Conservation (phyloP, 2,113 vertebrate genomes). For the Ptilonorhynchus violaceus region DNA sequence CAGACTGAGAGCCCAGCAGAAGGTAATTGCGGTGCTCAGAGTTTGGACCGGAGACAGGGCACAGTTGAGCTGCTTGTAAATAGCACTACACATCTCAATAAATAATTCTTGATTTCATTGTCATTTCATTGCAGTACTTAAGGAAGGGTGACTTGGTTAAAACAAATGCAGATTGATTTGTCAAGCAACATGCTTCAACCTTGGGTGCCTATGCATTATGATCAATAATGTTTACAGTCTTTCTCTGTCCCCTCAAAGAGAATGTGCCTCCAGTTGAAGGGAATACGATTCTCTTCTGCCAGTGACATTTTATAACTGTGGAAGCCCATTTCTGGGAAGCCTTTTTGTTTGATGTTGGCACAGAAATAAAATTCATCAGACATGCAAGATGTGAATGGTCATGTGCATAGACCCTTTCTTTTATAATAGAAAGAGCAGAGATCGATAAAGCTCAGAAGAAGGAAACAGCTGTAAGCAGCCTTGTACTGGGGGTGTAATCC, state of each 20-base stretch:
- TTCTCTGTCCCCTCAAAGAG: conserved; percentile 21
- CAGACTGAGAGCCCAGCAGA: background rate
- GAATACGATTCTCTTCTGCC: background rate
- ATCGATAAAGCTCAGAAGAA: conserved; percentile 81
- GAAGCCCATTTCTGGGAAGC: background rate
- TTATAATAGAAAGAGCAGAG: conserved; percentile 77
- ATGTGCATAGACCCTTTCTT: conserved; percentile 79
- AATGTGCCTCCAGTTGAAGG: conserved; percentile 9
- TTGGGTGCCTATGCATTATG: conserved; percentile 56
- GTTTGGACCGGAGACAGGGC: background rate
- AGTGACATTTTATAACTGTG: background rate
- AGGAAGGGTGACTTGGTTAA: conserved; percentile 55
- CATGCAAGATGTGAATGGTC: conserved; percentile 83
- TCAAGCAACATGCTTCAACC: conserved; percentile 51
- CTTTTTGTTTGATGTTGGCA: background rate
- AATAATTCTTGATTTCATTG: conserved; percentile 63
- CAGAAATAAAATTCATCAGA: conserved; percentile 76
- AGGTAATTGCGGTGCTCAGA: background rate
- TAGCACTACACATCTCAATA: conserved; percentile 42
- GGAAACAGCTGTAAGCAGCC: conserved; percentile 77
- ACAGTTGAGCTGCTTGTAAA: conserved; percentile 11
- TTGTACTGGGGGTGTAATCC: conserved; percentile 80
- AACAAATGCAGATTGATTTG: conserved; percentile 64
- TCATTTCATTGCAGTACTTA: conserved; percentile 48
- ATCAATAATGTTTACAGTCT: conserved; percentile 57